Percentiles rank a stretch among this genome's conserved stretches.
phyloP scores from a whole-genome alignment of 2,797 vertebrate species.

The Crypturellus tataupa region DNA sequence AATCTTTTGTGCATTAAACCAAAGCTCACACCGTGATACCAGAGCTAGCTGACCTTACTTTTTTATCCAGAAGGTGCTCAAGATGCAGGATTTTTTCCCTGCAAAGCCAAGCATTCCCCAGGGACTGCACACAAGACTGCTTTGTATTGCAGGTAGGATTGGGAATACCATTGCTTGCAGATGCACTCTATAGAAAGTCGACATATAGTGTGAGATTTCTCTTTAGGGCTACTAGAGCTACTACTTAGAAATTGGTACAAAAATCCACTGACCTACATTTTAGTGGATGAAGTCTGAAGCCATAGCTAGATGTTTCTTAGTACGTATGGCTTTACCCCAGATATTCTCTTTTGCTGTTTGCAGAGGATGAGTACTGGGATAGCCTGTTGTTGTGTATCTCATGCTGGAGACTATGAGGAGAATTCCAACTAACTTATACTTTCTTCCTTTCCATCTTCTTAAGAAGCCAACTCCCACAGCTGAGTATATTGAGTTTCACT shows the following conservation, averaged over 20 bases:
- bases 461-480: not conserved
- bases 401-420: not conserved
- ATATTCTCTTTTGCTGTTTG: not conserved
- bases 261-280: not conserved
- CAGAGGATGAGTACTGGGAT: not conserved
- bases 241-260: not conserved
- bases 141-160: not conserved
- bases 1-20: not conserved
- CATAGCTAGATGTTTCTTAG: not conserved
- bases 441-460: not conserved
- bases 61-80: not conserved
- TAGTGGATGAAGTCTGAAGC: not conserved
- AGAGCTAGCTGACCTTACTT: not conserved
- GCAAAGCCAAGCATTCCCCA: not conserved
- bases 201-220: not conserved
- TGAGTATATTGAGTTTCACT: not conserved
- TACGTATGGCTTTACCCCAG: not conserved
- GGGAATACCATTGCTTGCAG: not conserved
- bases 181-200: not conserved
- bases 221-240: not conserved
- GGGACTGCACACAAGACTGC: not conserved
- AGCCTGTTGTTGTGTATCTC: not conserved
- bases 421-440: not conserved
- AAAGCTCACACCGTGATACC: not conserved
- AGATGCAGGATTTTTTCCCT: not conserved